These are phyloP conservation scores for Cyclopterus lumpus DNA, from an alignment of 2,797 vertebrate genomes.

Conservation along the genomic window DNA sequence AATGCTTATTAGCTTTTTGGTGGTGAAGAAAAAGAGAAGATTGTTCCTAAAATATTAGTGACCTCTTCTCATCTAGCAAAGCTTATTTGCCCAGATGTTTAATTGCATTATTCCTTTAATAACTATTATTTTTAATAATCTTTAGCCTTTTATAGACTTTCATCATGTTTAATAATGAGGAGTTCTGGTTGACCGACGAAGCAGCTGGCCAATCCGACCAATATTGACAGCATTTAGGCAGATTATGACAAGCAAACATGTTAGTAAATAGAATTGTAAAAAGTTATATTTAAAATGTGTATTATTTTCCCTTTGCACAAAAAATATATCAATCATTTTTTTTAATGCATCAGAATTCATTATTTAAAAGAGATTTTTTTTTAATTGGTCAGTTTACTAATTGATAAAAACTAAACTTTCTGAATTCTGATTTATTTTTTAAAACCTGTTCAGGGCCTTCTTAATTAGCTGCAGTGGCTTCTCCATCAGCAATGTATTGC, in stretches of 20 bases:
- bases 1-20: background rate
- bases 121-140: background rate
- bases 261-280: background rate
- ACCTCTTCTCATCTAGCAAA: background rate
- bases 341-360: background rate
- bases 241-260: background rate
- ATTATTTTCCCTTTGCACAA: background rate
- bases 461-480: background rate
- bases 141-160: background rate
- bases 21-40: background rate
- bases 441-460: constrained; percentile 21
- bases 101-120: background rate
- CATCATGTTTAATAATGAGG: background rate
- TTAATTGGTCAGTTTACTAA: background rate
- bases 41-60: background rate
- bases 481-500: background rate
- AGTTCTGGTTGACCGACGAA: background rate
- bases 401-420: too few relatives aligned
- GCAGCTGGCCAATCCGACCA: too few relatives aligned
- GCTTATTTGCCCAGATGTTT: background rate
- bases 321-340: background rate
- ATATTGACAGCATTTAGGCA: background rate
- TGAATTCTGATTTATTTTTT: constrained; percentile 5
- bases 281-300: background rate
- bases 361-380: background rate